phyloP scores from a whole-genome alignment of 2,888 invertebrate species.

The Sphecodes monilicornis region DNA sequence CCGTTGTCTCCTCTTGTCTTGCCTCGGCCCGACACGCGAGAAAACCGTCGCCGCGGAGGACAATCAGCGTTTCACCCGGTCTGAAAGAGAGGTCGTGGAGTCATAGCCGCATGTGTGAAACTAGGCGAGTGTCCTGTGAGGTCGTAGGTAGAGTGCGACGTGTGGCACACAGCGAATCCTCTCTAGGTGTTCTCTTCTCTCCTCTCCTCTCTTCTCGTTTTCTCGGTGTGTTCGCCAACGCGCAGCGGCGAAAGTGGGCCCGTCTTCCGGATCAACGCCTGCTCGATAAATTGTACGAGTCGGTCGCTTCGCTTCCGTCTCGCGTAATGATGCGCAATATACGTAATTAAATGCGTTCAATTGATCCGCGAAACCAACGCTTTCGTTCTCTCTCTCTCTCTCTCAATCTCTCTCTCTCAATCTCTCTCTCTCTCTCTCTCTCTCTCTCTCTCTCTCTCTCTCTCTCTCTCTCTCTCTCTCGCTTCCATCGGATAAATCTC shows the following conservation, averaged over 20 bases:
- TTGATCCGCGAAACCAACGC: neutral
- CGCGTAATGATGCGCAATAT: slow-evolving; percentile 26
- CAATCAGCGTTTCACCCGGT: slow-evolving; percentile 50
- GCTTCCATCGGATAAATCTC: neutral
- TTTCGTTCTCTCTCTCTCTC: neutral
- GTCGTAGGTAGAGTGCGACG: slow-evolving; percentile 47
- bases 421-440: neutral
- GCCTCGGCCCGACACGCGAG: slow-evolving; percentile 37
- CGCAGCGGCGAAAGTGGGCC: slow-evolving; percentile 52
- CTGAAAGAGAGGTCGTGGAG: slow-evolving; percentile 44
- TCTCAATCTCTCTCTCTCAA: neutral
- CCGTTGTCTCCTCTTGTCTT: slow-evolving; percentile 7
- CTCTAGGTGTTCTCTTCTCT: neutral
- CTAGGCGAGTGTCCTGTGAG: slow-evolving; percentile 43
- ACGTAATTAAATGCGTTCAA: neutral
- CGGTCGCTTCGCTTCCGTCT: slow-evolving; percentile 48
- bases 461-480: no score
- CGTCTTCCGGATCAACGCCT: slow-evolving; percentile 60
- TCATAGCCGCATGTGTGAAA: slow-evolving; percentile 44
- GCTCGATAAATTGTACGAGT: slow-evolving; percentile 55
- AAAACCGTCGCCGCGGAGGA: slow-evolving; percentile 37
- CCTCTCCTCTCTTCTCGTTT: neutral
- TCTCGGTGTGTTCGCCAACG: neutral
- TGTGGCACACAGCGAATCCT: neutral
- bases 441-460: neutral